Conservation (phyloP, 2,888 invertebrate species). For the Ophion costatus region DNA sequence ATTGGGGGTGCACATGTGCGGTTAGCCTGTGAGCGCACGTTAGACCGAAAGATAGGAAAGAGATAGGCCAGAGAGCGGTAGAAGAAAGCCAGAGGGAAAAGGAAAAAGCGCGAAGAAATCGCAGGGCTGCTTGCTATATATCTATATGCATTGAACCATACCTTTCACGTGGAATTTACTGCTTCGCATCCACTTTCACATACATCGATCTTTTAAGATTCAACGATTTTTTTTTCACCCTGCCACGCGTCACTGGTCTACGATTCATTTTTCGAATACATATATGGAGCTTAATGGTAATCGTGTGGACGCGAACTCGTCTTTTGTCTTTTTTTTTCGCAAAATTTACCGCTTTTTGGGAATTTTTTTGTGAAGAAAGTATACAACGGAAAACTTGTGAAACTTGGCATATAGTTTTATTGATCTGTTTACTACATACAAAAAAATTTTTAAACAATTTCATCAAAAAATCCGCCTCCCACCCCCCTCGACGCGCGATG, state of each 20-base stretch:
- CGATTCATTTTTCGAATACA: too few species aligned
- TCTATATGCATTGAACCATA: slow-evolving; percentile 68
- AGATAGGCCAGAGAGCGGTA: slow-evolving; percentile 12
- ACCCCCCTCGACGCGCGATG: too few species aligned
- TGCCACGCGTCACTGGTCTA: neutral
- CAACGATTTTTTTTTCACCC: slow-evolving; percentile 5
- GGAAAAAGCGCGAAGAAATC: neutral
- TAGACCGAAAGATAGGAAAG: slow-evolving; percentile 41
- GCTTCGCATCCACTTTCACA: slow-evolving; percentile 19
- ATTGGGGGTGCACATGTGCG: slow-evolving; percentile 27
- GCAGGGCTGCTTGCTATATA: slow-evolving; percentile 63
- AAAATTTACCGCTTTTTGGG: too few species aligned
- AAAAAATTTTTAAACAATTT: too few species aligned
- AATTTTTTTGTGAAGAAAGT: too few species aligned
- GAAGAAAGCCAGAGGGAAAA: slow-evolving; percentile 8
- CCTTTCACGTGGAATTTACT: slow-evolving; percentile 39
- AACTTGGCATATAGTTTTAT: too few species aligned
- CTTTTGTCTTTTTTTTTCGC: too few species aligned
- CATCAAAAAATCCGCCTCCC: too few species aligned
- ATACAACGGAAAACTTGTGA: too few species aligned
- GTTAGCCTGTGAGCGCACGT: slow-evolving; percentile 34
- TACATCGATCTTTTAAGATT: slow-evolving; percentile 4
- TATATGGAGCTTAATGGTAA: too few species aligned
- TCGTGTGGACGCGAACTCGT: too few species aligned
- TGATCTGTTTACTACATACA: too few species aligned